Conservation (phyloP, 2,888 invertebrate genomes). For the Aromia moschata region DNA sequence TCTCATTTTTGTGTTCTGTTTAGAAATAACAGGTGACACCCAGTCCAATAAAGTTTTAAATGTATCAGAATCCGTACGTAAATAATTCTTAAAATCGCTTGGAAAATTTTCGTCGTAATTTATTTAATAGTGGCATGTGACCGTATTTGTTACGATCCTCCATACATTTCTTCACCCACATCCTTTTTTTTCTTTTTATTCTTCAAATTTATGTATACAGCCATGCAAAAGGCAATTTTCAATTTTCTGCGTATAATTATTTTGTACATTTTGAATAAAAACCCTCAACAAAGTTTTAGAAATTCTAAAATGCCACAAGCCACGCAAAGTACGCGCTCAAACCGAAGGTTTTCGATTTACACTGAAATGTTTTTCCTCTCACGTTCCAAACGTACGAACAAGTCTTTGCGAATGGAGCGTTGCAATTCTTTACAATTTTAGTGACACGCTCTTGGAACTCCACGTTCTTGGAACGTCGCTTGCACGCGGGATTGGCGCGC, state of each 20-base stretch:
- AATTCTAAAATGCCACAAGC: not conserved
- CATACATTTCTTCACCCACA: not conserved
- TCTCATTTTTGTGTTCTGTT: conserved; percentile 2
- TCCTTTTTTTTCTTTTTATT: not conserved
- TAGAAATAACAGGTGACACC: not conserved
- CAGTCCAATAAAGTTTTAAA: not conserved
- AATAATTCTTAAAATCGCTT: conserved; percentile 1
- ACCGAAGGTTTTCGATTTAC: not conserved
- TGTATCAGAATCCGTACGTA: not conserved
- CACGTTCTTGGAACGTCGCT: not conserved
- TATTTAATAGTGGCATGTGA: not conserved
- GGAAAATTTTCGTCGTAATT: not conserved
- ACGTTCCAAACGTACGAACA: not conserved
- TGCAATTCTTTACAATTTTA: not conserved
- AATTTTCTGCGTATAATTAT: not conserved
- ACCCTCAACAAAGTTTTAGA: not conserved
- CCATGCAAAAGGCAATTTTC: not conserved
- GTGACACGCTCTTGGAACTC: not conserved
- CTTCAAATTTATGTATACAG: not conserved
- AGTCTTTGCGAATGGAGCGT: not conserved
- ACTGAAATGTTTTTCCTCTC: not conserved
- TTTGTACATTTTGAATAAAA: not conserved
- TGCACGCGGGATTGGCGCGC: not conserved
- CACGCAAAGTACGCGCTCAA: not conserved
- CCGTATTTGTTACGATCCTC: not conserved